These are phyloP conservation scores for Triplophysa rosa DNA, from an alignment of 2,113 vertebrate species.

Conservation along the genomic window DNA sequence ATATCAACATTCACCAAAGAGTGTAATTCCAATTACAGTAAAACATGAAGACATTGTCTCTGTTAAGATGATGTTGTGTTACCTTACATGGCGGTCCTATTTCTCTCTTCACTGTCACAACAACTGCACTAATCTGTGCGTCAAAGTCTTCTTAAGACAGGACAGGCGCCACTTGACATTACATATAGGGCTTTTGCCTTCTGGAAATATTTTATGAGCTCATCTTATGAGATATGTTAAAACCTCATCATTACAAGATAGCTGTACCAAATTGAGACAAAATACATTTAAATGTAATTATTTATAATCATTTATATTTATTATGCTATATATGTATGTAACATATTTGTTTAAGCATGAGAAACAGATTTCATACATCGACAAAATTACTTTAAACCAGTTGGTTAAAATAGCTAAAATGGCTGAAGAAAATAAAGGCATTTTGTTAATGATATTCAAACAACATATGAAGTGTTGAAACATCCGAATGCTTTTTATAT, in stretches of 20 bases:
- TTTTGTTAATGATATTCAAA: neutral
- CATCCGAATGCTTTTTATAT: no score
- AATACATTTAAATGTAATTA: no score
- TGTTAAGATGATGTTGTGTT: conserved; percentile 31
- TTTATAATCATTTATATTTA: no score
- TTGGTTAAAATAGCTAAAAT: no score
- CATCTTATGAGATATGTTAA: neutral
- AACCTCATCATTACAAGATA: neutral
- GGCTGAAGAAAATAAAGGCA: no score
- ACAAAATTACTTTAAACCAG: no score
- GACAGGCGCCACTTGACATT: neutral
- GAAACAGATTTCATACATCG: no score
- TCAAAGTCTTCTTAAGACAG: neutral
- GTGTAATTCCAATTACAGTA: neutral
- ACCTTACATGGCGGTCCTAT: conserved; percentile 36
- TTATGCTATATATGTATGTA: no score
- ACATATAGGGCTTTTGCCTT: neutral
- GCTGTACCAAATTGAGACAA: no score
- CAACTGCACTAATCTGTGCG: neutral
- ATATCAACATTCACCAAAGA: conserved; percentile 1
- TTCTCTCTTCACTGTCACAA: conserved; percentile 9
- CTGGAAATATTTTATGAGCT: neutral
- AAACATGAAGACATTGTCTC: neutral
- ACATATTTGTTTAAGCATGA: no score
- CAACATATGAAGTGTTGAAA: no score